Evolutionary conservation across 2,888 invertebrate species (phyloP).

Genomic region (Phytoseiulus persimilis): DNA sequence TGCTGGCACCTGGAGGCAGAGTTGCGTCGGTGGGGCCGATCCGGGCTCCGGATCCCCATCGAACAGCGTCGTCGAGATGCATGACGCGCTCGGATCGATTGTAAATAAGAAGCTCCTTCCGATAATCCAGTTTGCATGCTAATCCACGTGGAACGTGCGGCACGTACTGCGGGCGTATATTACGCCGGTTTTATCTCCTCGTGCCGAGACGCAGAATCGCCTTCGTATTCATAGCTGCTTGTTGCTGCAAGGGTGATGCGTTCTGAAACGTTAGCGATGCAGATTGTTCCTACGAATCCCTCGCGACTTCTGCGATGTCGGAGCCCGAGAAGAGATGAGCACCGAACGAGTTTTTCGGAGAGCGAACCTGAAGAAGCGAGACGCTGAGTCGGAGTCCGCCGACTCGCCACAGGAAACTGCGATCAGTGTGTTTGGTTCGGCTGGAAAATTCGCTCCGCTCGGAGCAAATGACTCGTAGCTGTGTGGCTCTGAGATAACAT

Average conservation of each 20-base stretch:
- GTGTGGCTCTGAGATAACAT: slow-evolving; percentile 5
- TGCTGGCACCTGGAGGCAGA: too few relatives aligned
- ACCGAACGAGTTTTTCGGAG: not conserved
- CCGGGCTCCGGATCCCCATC: too few relatives aligned
- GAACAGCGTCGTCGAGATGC: too few relatives aligned
- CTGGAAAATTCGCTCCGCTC: not conserved
- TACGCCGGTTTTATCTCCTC: not conserved
- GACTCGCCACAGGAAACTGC: not conserved
- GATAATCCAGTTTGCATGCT: not conserved
- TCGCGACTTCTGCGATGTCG: not conserved
- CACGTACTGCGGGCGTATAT: not conserved
- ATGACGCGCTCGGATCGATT: not conserved
- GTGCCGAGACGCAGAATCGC: not conserved
- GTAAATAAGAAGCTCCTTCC: not conserved
- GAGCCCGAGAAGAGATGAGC: not conserved
- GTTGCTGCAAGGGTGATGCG: not conserved
- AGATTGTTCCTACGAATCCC: not conserved
- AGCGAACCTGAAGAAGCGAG: not conserved
- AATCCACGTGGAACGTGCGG: not conserved
- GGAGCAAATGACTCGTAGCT: not conserved
- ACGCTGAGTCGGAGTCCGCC: not conserved
- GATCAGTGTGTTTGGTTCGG: not conserved
- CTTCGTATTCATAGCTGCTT: not conserved
- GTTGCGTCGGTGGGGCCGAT: too few relatives aligned
- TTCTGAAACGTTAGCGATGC: not conserved